Evolutionary conservation across 2,797 vertebrate genomes (phyloP).

Genomic region (Stomatorhinus walkeri): DNA sequence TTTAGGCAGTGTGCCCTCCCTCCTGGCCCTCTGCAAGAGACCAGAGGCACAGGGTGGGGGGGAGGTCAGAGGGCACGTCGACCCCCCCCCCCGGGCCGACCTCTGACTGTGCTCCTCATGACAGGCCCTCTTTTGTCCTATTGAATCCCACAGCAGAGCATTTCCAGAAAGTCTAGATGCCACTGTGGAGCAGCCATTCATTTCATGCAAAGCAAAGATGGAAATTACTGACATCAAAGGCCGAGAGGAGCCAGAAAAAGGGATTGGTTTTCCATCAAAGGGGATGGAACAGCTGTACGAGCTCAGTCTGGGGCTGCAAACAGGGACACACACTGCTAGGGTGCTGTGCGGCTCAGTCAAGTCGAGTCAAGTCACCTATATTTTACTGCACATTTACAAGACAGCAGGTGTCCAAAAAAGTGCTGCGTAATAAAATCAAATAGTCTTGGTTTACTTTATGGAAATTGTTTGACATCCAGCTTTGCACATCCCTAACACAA

Average conservation of each 20-base stretch:
- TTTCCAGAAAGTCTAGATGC: neutral
- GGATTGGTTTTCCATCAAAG: constrained; percentile 23
- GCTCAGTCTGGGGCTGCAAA: constrained; percentile 31
- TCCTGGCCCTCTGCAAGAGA: constrained; percentile 51
- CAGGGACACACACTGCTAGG: neutral
- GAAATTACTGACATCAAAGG: neutral
- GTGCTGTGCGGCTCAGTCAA: neutral
- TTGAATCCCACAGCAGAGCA: constrained; percentile 10
- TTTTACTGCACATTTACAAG: neutral
- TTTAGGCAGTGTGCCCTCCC: constrained; percentile 62
- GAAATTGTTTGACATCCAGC: neutral
- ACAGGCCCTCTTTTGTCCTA: constrained; percentile 43
- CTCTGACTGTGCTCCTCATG: constrained; percentile 1
- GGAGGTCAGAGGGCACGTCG: neutral
- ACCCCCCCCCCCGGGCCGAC: constrained; percentile 15
- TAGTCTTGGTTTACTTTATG: neutral
- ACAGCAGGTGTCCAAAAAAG: neutral
- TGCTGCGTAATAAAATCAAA: neutral
- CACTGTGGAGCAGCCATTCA: neutral
- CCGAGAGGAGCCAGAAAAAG: constrained; percentile 30
- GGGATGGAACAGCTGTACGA: neutral
- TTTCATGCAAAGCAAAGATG: neutral
- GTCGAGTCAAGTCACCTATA: neutral
- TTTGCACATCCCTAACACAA: neutral
- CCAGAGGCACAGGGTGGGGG: constrained; percentile 28